Base-by-base conservation (phyloP, 2,113 vertebrate species). In the Uria lomvia region DNA sequence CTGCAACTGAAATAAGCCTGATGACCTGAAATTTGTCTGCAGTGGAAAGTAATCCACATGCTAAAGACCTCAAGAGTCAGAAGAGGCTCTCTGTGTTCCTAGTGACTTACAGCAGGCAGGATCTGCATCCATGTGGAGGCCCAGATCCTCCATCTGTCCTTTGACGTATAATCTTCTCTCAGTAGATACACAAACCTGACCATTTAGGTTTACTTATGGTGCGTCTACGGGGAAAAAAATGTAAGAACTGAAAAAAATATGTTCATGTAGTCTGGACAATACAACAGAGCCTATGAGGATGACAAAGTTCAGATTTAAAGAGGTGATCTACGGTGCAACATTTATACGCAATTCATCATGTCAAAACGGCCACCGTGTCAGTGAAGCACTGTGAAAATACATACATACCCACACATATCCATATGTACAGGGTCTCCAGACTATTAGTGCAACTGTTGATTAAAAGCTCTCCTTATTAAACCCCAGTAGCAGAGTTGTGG, bases 11-110 rank as follows among this genome's bases (percentile, higher is more conserved):
- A 94, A 78, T 86, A 92, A 94, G 32, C 52, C 52, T 18, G 53
- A 27, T 65, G 92, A 94, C 11, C 6, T 84, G 42, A 94, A 96
- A 91, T 90, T 80, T 82, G 24, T 80, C 78, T 94, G 45, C 65
- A 50, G 12, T 36, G 49, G 59, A 87, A 85, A 89, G 27, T 76
- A 85, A 42, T 92, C 80, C 82, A 50, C 3, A 6, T 43, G 13
- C 43, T 80, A 93, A 88, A 91, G 53, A 66, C 43, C 40, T 92
- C 42, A 84, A 38, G 42, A 78, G 15, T 58, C 53, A 83, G 81
- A 94, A 85, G 58, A 73, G n/a, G 10, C 38, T 91, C 66, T 79
- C 38, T 2, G 2, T 75, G 11, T 68, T 90, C 77, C 38, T 38
- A 40, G n/a, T 87, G 73, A 82, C 9, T 84, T 85, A 22, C 0